These are phyloP conservation scores for Suncus etruscus DNA, from an alignment of 2,113 vertebrate species.

Conservation along the genomic window DNA sequence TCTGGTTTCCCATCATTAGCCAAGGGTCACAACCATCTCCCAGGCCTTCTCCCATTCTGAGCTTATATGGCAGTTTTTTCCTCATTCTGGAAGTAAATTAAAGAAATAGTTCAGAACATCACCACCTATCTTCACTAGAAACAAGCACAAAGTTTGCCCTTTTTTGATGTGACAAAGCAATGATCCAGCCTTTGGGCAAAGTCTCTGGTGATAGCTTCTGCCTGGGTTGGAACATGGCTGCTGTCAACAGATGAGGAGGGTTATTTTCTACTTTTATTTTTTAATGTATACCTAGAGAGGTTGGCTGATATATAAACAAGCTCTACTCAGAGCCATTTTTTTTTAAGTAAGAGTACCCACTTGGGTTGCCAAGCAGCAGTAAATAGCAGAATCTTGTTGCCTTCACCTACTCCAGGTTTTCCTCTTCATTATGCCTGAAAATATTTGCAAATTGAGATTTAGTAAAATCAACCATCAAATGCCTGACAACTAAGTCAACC, in stretches of 20 bases:
- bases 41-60: background rate
- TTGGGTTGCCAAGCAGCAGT: background rate
- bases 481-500: slow-evolving; percentile 1
- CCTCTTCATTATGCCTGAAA: background rate
- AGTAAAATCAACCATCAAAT: slow-evolving; percentile 23
- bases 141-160: background rate
- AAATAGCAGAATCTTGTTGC: too few species aligned
- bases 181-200: background rate
- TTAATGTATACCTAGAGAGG: background rate
- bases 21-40: background rate
- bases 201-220: background rate
- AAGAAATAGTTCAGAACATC: background rate
- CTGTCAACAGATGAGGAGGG: background rate
- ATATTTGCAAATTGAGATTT: slow-evolving; percentile 35
- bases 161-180: slow-evolving; percentile 20
- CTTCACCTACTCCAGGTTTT: background rate
- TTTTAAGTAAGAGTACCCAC: background rate
- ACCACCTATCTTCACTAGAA: slow-evolving; percentile 16
- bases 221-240: background rate
- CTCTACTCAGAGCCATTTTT: slow-evolving; percentile 1
- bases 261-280: background rate
- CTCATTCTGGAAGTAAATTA: background rate
- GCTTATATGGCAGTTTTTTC: background rate
- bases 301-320: background rate
- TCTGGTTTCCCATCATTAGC: background rate